Base-by-base conservation (phyloP, 2,113 vertebrate genomes). In the Pungitius pungitius region DNA sequence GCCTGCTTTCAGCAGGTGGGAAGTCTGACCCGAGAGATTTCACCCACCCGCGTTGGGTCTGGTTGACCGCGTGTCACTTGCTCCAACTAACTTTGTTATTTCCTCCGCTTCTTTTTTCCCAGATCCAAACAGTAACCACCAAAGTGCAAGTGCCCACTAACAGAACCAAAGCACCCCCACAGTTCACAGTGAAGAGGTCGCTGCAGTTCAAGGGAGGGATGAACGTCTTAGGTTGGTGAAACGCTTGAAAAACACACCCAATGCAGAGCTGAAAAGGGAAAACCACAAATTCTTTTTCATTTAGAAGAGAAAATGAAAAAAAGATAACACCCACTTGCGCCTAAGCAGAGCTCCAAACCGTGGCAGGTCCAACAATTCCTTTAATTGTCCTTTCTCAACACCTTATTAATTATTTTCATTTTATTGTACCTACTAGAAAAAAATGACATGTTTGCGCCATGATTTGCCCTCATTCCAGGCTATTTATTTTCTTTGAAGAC, bases 201-300 rank as follows among this genome's bases (percentile, higher is more conserved):
- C 94, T 99, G 62, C 96, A 99, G 89, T 99, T 97, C 93, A 99
- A 99, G 89, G 94, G 97, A 45, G 98, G 98, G 81, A 99, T 99
- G 97, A 99, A 99, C 13, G 98, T 99, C 70, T 88, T 99, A 86
- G 98, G 98, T 99, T 92, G 71, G 92, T 82, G 71, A 39, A 77
- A 47, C 27, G 14, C 75, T 24, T 51, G 24, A 69, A 71, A 5
- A 70, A 70, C 45, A 70, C 42, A 6, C 75, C 56, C 18, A 71
- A 49, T 62, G n/a, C 8, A 51, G 1, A 55, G 47, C 18, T 20
- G 22, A 59, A 77, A 72, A 65, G 55, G 69, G 39, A 69, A 56
- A 78, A 35, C 22, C 4, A 57, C 15, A 61, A 64, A 20, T n/a
- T 22, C 0, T 18, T 27, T 49, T 70, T 39, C 40, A 24, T 52